Evolutionary conservation across 1,140 invertebrate genomes (phyloP), one percentile per base, ranked within the genome.

Genomic region (Oryzaephilus surinamensis): DNA sequence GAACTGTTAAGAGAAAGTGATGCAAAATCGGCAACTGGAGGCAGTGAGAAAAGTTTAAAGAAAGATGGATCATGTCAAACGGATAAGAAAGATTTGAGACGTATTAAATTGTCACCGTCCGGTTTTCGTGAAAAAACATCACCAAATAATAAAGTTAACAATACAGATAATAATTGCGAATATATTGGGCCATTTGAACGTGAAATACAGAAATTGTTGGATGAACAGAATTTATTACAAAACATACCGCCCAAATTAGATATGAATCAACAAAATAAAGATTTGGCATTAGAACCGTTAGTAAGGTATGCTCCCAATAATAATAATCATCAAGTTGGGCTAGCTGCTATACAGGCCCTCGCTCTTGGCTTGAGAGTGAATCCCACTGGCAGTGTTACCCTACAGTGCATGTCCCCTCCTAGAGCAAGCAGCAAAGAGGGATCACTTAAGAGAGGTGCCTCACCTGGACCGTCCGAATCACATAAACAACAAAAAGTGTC

Each of bases 131-230:
- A 58, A 29, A 59, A 60, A 32, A 51, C 55, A 20, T 63, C 69
- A 12, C 69, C 69, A 2, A 69, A 67, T 51, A 50, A 40, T n/a
- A 63, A 64, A 47, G 48, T 63, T 14, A 61, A 67, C 38, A 72
- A 68, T 34, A 56, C 58, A 3, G 61, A 66, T 24, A 57, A n/a
- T 55, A 17, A 67, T 63, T 41, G 62, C 64, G 5, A 48, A 54
- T 18, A 41, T 53, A 19, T 53, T 63, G 14, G 73, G 71, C 78
- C 77, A 4, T 80, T 80, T 51, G 77, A 81, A 61, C 69, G 76
- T 51, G 79, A 82, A 54, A 78, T 82, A 43, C 77, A 81, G 61
- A 77, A 78, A 57, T 64, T 82, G 40, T 62, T 82, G 28, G 80
- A 82, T 51, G 77, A 81, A 51, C 76, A 77, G 54, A 76, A 74